Base-by-base conservation (phyloP, 1,140 invertebrate genomes). In the Plodia interpunctella region DNA sequence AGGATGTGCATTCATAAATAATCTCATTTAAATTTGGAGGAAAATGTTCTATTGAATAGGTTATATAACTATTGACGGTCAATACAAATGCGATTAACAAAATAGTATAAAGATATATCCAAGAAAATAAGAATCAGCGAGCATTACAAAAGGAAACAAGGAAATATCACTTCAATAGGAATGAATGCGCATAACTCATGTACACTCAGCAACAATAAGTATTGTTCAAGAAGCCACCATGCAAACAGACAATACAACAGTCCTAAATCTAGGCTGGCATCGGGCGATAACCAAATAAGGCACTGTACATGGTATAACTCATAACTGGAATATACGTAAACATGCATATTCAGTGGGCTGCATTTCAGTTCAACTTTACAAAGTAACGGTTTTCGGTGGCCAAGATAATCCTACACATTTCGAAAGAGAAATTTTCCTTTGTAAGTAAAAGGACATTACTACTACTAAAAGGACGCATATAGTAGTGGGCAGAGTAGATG, bases 151-250 rank as follows among this genome's bases (percentile, higher is more conserved):
- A n/a, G 38, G 38, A 15, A 5, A n/a, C 15, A 44, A 44, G 32
- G 32, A 35, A 44, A 44, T 44, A 44, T n/a, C 38, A 44, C n/a
- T 44, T 44, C 3, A 44, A 17, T 44, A 44, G 38, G 15, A 44
- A 15, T 18, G 17, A 19, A 49, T 57, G 55, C 20, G 8, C 49
- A 49, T 59, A 52, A 52, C 35, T 49, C 32, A 52, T 59, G 49
- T 59, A 30, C 51, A 35, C 32, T 21, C 51, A 28, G 13, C 35
- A 35, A 55, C 51, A 60, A 60, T 57, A 60, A 66, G 70, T 67
- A 70, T 67, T 75, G 68, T 73, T 63, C 68, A 65, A 65, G 72
- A 75, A 67, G 65, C 68, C 30, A 54, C 60, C 74, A 76, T 79
- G 70, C 64, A 70, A 77, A 79, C 72, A 70, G 66, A 61, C 55